These are phyloP conservation scores for Tenrec ecaudatus DNA, from an alignment of 2,113 vertebrate genomes.

Conservation along the genomic window DNA sequence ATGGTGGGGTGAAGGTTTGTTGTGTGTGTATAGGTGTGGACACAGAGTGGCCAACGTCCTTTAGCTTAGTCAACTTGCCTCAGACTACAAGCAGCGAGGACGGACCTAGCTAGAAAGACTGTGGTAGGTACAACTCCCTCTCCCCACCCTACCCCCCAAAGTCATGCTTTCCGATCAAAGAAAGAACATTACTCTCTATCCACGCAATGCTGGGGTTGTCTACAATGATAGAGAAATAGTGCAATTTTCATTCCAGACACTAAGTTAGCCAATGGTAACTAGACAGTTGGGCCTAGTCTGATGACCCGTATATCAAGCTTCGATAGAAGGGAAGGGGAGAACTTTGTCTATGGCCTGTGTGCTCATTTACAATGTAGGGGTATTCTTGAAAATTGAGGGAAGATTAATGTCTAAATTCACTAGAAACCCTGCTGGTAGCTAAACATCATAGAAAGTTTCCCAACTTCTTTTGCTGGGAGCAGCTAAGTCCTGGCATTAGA, in stretches of 20 bases:
- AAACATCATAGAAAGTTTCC: neutral
- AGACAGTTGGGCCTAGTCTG: neutral
- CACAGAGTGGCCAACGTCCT: neutral
- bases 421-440: slow-evolving; percentile 14
- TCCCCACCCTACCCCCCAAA: neutral
- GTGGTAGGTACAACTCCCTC: neutral
- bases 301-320: slow-evolving; percentile 23
- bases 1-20: neutral
- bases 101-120: slow-evolving; percentile 8
- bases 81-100: slow-evolving; percentile 51
- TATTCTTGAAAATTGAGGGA: slow-evolving; percentile 36
- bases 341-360: neutral
- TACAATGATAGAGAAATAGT: slow-evolving; percentile 29
- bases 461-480: neutral
- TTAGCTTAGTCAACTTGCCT: neutral
- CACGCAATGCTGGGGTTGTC: neutral
- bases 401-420: neutral
- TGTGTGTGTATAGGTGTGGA: neutral
- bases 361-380: neutral
- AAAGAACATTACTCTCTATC: slow-evolving; percentile 3
- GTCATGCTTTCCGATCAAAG: slow-evolving; percentile 50
- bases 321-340: neutral
- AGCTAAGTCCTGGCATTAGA: slow-evolving; percentile 37
- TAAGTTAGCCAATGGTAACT: neutral
- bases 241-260: slow-evolving; percentile 22